Percentiles rank a stretch among this genome's conserved stretches.
phyloP scores from a whole-genome alignment of 2,888 invertebrate genomes.

The Arge pagana region DNA sequence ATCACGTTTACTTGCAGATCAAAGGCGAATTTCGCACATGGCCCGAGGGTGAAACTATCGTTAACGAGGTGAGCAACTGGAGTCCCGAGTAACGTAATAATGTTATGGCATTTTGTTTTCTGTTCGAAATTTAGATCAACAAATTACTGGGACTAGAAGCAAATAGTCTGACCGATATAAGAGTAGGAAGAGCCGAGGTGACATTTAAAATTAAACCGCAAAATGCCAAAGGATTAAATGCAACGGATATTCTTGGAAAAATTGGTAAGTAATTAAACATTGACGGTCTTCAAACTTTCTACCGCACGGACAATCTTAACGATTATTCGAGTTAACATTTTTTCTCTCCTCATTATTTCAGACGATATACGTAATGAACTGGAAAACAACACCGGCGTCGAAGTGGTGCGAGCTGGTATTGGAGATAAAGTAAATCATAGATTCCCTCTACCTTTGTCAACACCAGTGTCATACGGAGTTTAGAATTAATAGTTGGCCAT shows the following conservation, averaged over 20 bases:
- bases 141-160: slow-evolving; percentile 71
- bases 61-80: slow-evolving; percentile 54
- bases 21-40: slow-evolving; percentile 67
- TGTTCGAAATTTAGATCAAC: slow-evolving; percentile 53
- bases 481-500: slow-evolving; percentile 8
- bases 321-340: slow-evolving; percentile 6
- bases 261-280: slow-evolving; percentile 63
- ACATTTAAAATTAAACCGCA: slow-evolving; percentile 75
- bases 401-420: slow-evolving; percentile 74
- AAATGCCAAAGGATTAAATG: slow-evolving; percentile 65
- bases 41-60: slow-evolving; percentile 75
- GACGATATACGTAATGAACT: slow-evolving; percentile 70
- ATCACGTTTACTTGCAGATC: slow-evolving; percentile 78
- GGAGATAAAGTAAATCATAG: slow-evolving; percentile 75
- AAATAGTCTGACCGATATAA: slow-evolving; percentile 67
- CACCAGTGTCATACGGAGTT: neutral
- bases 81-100: neutral
- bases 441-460: slow-evolving; percentile 56
- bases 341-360: slow-evolving; percentile 44
- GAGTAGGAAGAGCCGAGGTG: slow-evolving; percentile 77
- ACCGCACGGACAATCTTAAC: slow-evolving; percentile 1
- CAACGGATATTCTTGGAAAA: slow-evolving; percentile 68
- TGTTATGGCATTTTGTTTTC: neutral
- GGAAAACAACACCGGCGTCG: slow-evolving; percentile 68
- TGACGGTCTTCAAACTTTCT: neutral